Conservation (phyloP, 2,797 vertebrate species). For the Schizopygopsis pylzovi region DNA sequence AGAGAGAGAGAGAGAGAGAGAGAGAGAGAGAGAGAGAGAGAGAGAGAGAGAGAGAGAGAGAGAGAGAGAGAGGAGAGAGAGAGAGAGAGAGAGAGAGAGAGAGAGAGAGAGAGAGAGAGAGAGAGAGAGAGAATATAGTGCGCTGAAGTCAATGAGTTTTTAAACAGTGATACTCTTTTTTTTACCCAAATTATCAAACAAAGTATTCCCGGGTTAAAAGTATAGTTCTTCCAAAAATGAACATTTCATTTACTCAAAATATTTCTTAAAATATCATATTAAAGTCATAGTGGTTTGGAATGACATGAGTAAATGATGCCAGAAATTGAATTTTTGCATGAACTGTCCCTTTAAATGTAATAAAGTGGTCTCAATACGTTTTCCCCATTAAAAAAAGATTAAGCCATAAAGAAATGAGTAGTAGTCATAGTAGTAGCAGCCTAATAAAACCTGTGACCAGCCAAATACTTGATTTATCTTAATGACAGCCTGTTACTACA, state of each 20-base stretch:
- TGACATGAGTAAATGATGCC: neutral
- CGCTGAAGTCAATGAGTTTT: slow-evolving; percentile 25
- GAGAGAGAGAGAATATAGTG: slow-evolving; percentile 1
- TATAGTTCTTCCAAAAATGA: neutral
- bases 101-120: neutral
- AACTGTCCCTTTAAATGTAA: neutral
- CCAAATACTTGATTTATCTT: neutral
- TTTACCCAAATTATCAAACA: neutral
- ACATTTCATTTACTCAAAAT: neutral
- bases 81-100: slow-evolving; percentile 4
- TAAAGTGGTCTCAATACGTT: neutral
- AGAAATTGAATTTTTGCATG: neutral
- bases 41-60: slow-evolving; percentile 28
- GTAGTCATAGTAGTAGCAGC: neutral
- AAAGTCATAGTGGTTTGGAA: neutral
- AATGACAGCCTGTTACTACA: neutral
- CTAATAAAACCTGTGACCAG: neutral
- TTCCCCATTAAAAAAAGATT: neutral
- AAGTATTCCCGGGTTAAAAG: neutral
- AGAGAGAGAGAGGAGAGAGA: slow-evolving; percentile 18
- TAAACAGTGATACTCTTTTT: neutral
- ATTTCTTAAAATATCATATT: neutral
- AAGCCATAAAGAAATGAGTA: neutral
- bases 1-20: neutral
- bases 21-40: slow-evolving; percentile 28